phyloP scores from a whole-genome alignment of 1,140 invertebrate species.

The Drosophila albomicans region DNA sequence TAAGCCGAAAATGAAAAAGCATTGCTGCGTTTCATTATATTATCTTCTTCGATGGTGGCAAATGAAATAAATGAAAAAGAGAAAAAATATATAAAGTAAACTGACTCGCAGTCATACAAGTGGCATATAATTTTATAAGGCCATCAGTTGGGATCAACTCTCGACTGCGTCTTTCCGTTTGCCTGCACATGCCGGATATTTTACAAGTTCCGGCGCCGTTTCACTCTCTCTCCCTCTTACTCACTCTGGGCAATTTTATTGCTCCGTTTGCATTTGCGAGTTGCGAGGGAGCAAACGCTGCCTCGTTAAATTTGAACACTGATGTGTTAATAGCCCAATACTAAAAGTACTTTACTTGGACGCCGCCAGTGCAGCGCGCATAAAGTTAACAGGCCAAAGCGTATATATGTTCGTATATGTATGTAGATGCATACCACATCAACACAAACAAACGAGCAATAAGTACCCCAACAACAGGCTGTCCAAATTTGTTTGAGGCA shows the following conservation, averaged over 20 bases:
- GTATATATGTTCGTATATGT: no score
- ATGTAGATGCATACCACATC: not conserved
- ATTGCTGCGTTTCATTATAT: constrained; percentile 58
- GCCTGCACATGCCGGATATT: constrained; percentile 70
- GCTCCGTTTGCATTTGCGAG: constrained; percentile 14
- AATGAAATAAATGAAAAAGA: constrained; percentile 36
- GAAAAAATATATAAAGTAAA: not conserved
- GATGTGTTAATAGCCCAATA: constrained; percentile 73
- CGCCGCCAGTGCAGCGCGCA: constrained; percentile 24
- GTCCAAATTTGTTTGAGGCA: constrained; percentile 70
- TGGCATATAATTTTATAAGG: constrained; percentile 64
- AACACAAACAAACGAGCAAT: constrained; percentile 10
- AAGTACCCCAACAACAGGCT: constrained; percentile 18
- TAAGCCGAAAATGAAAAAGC: constrained; percentile 43
- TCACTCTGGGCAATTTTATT: constrained; percentile 43
- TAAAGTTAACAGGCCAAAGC: constrained; percentile 32
- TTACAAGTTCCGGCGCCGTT: constrained; percentile 67
- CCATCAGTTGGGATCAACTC: constrained; percentile 24
- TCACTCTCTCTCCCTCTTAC: constrained; percentile 18
- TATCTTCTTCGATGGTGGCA: constrained; percentile 41
- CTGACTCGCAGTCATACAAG: constrained; percentile 27
- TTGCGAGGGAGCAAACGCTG: constrained; percentile 21
- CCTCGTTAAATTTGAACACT: constrained; percentile 79
- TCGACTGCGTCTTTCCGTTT: constrained; percentile 47
- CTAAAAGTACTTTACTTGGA: constrained; percentile 24